Percentiles rank a stretch among this genome's conserved stretches.
These are phyloP conservation scores for Nilaparvata lugens DNA, from an alignment of 1,140 invertebrate species.

Conservation along the genomic window DNA sequence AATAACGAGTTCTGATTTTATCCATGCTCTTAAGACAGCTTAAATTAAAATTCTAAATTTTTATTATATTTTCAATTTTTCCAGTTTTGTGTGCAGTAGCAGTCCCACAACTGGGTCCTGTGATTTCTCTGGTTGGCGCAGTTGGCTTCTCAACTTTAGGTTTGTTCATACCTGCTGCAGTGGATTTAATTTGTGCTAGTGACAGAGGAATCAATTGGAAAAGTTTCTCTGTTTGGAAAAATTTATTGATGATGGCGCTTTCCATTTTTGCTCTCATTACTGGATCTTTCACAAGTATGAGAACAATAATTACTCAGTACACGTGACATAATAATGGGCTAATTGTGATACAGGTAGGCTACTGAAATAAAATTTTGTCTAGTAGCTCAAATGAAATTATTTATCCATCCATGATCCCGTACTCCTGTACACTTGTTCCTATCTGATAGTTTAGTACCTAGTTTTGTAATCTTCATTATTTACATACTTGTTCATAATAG, in stretches of 20 bases:
- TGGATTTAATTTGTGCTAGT: conserved; percentile 38
- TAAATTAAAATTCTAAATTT: conserved; percentile 13
- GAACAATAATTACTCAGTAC: conserved; percentile 40
- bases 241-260: conserved; percentile 33
- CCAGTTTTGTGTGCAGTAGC: conserved; percentile 38
- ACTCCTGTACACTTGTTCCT: too few relatives aligned
- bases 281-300: conserved; percentile 49
- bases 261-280: conserved; percentile 51
- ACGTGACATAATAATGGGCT: too few relatives aligned
- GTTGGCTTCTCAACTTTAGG: conserved; percentile 48
- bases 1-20: too few relatives aligned
- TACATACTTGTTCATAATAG: too few relatives aligned
- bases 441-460: too few relatives aligned
- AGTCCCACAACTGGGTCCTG: conserved; percentile 49
- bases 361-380: too few relatives aligned
- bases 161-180: conserved; percentile 51
- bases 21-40: not conserved
- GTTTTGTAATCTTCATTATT: too few relatives aligned
- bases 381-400: too few relatives aligned
- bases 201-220: conserved; percentile 15
- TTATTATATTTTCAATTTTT: conserved; percentile 36
- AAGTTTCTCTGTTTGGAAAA: conserved; percentile 19
- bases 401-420: too few relatives aligned
- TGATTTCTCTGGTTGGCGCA: conserved; percentile 57
- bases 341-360: too few relatives aligned